These are phyloP conservation scores for Spinibarbus caldwelli DNA, from an alignment of 2,797 vertebrate genomes.

Conservation along the genomic window DNA sequence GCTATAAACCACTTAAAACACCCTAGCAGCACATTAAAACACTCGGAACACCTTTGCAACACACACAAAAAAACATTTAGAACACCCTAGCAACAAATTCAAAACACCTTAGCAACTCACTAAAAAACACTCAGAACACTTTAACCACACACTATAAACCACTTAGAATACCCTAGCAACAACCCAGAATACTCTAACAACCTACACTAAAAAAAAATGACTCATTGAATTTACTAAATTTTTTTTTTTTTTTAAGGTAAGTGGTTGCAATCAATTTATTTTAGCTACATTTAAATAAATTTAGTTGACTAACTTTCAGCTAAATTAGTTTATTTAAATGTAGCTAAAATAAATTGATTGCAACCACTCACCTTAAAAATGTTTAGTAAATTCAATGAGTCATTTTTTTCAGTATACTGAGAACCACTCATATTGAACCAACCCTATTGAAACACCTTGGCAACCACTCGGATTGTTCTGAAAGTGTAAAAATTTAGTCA, in stretches of 20 bases:
- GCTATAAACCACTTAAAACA: not conserved
- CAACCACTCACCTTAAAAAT: too few relatives aligned
- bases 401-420: too few relatives aligned
- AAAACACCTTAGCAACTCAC: not conserved
- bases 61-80: not conserved
- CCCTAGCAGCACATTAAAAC: not conserved
- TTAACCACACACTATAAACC: not conserved
- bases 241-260: too few relatives aligned
- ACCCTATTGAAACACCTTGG: not conserved
- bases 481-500: slow-evolving; percentile 15
- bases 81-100: not conserved
- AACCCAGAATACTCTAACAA: not conserved
- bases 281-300: too few relatives aligned
- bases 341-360: too few relatives aligned
- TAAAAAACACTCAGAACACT: not conserved
- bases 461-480: not conserved
- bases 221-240: too few relatives aligned
- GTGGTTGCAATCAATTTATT: too few relatives aligned
- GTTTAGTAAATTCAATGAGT: too few relatives aligned
- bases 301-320: too few relatives aligned
- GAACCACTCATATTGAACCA: not conserved
- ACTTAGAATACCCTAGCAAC: not conserved
- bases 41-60: not conserved
- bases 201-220: too few relatives aligned
- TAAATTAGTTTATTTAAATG: too few relatives aligned